phyloP scores from a whole-genome alignment of 2,888 invertebrate genomes.

The Hypsopygia costalis region DNA sequence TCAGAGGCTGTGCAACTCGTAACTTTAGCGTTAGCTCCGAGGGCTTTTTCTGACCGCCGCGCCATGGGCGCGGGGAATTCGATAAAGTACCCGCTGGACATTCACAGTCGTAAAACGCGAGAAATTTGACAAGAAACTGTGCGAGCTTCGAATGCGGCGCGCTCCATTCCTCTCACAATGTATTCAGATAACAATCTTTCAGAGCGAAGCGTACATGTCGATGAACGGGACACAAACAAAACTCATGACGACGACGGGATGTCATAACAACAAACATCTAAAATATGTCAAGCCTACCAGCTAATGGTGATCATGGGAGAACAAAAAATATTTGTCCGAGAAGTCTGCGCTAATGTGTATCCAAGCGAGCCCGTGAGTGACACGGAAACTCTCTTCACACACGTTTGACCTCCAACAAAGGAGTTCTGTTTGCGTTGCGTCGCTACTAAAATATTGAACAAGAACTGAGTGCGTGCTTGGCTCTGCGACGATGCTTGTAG shows the following conservation, averaged over 20 bases:
- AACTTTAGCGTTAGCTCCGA: conserved; percentile 32
- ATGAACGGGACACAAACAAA: conserved; percentile 22
- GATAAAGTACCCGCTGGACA: conserved; percentile 20
- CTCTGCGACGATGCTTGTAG: conserved; percentile 47
- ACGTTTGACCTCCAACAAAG: conserved; percentile 76
- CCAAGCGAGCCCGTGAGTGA: conserved; percentile 63
- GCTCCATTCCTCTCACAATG: conserved; percentile 10
- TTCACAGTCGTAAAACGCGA: conserved; percentile 20
- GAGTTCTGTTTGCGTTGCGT: conserved; percentile 70
- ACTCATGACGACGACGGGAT: conserved; percentile 28
- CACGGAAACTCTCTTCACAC: conserved; percentile 78
- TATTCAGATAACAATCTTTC: conserved; percentile 20
- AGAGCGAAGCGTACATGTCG: conserved; percentile 17
- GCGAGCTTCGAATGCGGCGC: conserved; percentile 16
- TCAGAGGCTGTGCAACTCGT: conserved; percentile 32
- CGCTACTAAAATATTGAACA: conserved; percentile 79
- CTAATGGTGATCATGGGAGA: conserved; percentile 68
- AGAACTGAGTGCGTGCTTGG: conserved; percentile 60
- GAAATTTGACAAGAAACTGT: conserved; percentile 22
- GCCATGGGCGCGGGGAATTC: conserved; percentile 16
- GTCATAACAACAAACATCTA: conserved; percentile 48
- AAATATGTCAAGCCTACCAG: conserved; percentile 49
- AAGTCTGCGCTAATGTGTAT: conserved; percentile 68
- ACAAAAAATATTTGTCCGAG: conserved; percentile 70
- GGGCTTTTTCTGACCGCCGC: conserved; percentile 15